Evolutionary conservation across 53 echinoderm and acorn worm species (phyloP), one percentile per base, ranked within the genome.

Genomic region (Crossaster papposus): DNA sequence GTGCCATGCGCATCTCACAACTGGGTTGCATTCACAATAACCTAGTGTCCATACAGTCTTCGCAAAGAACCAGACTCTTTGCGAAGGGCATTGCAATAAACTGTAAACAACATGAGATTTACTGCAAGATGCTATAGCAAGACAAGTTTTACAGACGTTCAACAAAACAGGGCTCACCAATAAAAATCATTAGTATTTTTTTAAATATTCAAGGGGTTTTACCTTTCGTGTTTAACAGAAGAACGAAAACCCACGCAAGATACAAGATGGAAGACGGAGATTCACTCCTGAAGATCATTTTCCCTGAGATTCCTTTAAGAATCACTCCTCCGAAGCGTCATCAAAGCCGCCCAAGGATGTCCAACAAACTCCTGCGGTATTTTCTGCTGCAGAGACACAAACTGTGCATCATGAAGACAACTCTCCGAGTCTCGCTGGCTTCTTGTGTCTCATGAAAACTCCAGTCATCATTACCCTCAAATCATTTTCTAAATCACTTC

Each of bases 191-290:
- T 44, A 44, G 9, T 44, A 44, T 44, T 44, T n/a, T n/a, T n/a
- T 44, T 1, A 44, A 44, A 44, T 44, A 44, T 7, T 44, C 44
- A 44, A 58, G 7, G 2, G 0, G 1, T 23, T 68, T 83, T 73
- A 85, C 85, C 85, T 85, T 85, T 85, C 11, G 85, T 53, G 85
- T 73, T 85, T 30, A 85, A 53, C 30, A 85, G 73, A 37, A 85
- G 54, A 14, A 51, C 30, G 15, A 85, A 23, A 28, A 54, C 50
- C 72, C 72, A 85, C 72, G 72, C 85, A 31, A 72, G 53, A 10
- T 72, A 71, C 32, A 8, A 22, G 10, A 54, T 44, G 15, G 53
- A 85, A 23, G 72, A 51, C 54, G 72, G 85, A 33, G 72, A 73
- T 53, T 44, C 28, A 23, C 29, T 68, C 34, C 33, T 73, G 74